Base-by-base conservation (phyloP, 2,888 invertebrate genomes). In the Amitus sp. region DNA sequence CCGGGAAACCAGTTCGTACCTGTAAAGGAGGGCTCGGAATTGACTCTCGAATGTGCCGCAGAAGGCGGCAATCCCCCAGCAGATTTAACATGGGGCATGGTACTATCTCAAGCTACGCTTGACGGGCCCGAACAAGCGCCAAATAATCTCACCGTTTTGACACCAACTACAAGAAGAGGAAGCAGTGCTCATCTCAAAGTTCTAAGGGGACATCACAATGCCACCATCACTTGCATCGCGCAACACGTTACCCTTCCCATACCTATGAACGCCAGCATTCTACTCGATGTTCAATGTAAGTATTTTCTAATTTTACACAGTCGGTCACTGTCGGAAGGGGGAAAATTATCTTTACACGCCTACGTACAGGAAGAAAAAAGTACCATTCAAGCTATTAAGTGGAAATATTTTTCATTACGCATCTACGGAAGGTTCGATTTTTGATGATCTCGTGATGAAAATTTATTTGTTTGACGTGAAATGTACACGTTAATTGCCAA, bases 1-100 rank as follows among this genome's bases (percentile, higher is more conserved):
- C 91, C 93, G 0, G 93, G 93, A 66, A 94, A 94, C 84, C 90
- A 91, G 65, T 94, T 94, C 86, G 91, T 94, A 70, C 94, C 94
- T 0, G 93, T 94, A 15, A 87, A 92, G 72, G 94, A 95, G 81
- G 93, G 93, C 79, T 90, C 91, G 23, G 90, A 92, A 75, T 85
- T 95, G 28, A 90, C 90, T 60, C 88, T 95, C 66, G 89, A 91
- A 66, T 95, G 95, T 77, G 89, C 93, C n/a, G 93, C 92, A 62
- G 94, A 94, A 82, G 94, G 94, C 82, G 89, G 89, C 40, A 87
- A 90, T 73, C 91, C 91, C 0, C 87, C 88, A 23, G 89, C 90
- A 13, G 84, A 87, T 34, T 80, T 87, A 46, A 82, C 88, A 79
- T 91, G 84, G 91, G 89, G 78, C 86, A 89, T 73, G 85, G 88